phyloP scores from a whole-genome alignment of 2,797 vertebrate genomes.

The Acipenser oxyrinchus region DNA sequence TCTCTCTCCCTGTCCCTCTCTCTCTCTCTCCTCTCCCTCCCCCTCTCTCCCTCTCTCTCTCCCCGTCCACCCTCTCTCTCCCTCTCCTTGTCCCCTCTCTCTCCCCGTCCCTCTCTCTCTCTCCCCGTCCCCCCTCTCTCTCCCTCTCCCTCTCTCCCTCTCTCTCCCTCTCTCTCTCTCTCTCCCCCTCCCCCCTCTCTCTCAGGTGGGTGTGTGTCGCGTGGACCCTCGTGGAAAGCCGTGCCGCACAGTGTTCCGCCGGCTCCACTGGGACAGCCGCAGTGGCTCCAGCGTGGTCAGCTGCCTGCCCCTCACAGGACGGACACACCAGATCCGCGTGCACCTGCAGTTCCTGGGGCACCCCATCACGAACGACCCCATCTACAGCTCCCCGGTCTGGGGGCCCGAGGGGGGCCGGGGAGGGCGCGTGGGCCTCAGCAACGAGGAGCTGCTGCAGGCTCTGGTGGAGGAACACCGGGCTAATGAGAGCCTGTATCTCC shows the following conservation, averaged over 20 bases:
- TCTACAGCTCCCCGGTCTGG: conserved; percentile 88
- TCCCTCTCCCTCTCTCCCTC: too few relatives aligned
- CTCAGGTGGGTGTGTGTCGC: conserved; percentile 79
- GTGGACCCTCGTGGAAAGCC: conserved; percentile 83
- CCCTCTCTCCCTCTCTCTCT: too few relatives aligned
- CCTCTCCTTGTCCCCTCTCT: too few relatives aligned
- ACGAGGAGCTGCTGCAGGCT: conserved; percentile 76
- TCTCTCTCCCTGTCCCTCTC: too few relatives aligned
- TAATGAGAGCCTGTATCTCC: conserved; percentile 71
- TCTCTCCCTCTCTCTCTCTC: too few relatives aligned
- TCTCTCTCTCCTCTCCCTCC: too few relatives aligned
- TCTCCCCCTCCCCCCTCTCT: not conserved
- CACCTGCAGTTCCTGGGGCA: conserved; percentile 92
- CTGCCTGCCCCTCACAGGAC: conserved; percentile 82
- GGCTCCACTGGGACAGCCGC: conserved; percentile 77
- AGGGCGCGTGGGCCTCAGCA: conserved; percentile 65
- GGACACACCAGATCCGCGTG: conserved; percentile 95
- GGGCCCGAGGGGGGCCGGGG: conserved; percentile 76
- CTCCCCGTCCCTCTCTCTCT: too few relatives aligned
- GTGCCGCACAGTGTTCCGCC: conserved; percentile 80
- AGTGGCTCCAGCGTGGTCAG: conserved; percentile 69
- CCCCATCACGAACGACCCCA: conserved; percentile 88
- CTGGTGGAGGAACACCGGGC: conserved; percentile 76
- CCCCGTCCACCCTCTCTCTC: too few relatives aligned
- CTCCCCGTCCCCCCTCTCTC: too few relatives aligned